Evolutionary conservation across 2,113 vertebrate genomes (phyloP).

Genomic region (Callionymus lyra): DNA sequence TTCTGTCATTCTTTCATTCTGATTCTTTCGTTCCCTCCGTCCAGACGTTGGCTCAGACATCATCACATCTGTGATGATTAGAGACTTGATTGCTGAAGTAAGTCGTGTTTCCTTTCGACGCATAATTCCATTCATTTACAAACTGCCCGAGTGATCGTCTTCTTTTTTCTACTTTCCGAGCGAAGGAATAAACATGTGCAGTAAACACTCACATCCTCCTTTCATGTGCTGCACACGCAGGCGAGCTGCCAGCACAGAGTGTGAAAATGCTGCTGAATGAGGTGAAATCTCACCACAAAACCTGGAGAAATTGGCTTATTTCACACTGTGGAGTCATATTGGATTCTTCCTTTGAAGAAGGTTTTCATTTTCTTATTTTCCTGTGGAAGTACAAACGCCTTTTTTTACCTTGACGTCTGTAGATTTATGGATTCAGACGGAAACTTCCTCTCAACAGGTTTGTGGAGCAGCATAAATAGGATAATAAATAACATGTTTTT

Average conservation of each 20-base stretch:
- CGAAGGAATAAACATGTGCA: slow-evolving; percentile 48
- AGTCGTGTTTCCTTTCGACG: slow-evolving; percentile 37
- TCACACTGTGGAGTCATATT: slow-evolving; percentile 20
- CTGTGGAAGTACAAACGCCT: too few species aligned
- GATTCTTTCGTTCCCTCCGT: too few species aligned
- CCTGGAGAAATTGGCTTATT: slow-evolving; percentile 29
- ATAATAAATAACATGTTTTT: too few species aligned
- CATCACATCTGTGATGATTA: slow-evolving; percentile 33
- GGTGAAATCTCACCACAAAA: slow-evolving; percentile 26
- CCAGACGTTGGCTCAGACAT: not conserved
- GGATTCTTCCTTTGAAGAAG: slow-evolving; percentile 10
- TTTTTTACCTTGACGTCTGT: too few species aligned
- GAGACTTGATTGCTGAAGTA: slow-evolving; percentile 44
- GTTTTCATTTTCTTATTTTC: not conserved
- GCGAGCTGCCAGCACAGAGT: slow-evolving; percentile 28
- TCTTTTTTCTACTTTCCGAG: slow-evolving; percentile 26
- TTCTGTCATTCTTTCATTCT: too few species aligned
- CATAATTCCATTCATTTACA: slow-evolving; percentile 53
- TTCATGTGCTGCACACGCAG: slow-evolving; percentile 45
- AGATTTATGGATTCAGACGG: too few species aligned
- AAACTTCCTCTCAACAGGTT: too few species aligned
- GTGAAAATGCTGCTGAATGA: slow-evolving; percentile 41
- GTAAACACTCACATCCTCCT: slow-evolving; percentile 36
- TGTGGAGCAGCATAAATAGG: too few species aligned
- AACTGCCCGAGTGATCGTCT: slow-evolving; percentile 25